These are phyloP conservation scores for Andricus grossulariae DNA, from an alignment of 1,140 invertebrate genomes.

Conservation along the genomic window DNA sequence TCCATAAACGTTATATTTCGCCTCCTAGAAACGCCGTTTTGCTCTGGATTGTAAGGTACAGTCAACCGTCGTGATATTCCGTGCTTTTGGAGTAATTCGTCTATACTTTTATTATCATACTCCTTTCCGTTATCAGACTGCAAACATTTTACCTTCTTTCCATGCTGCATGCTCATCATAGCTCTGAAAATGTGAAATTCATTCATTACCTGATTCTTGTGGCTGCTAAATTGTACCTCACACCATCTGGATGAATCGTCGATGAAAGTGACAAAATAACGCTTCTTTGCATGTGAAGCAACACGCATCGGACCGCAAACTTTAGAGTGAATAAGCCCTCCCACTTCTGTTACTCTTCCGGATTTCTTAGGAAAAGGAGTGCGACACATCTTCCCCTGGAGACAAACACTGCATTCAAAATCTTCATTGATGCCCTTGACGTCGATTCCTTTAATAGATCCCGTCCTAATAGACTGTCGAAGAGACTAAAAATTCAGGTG, in stretches of 20 bases:
- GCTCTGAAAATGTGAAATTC: slow-evolving; percentile 50
- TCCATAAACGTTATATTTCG: slow-evolving; percentile 48
- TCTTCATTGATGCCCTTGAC: too few relatives aligned
- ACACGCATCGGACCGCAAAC: too few relatives aligned
- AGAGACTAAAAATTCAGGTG: slow-evolving; percentile 42
- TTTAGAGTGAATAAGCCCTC: slow-evolving; percentile 65
- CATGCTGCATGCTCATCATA: slow-evolving; percentile 62
- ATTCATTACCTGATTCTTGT: slow-evolving; percentile 66
- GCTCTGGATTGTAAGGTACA: slow-evolving; percentile 60
- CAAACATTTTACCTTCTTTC: slow-evolving; percentile 54
- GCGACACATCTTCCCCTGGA: slow-evolving; percentile 55
- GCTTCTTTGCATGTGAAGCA: slow-evolving; percentile 64
- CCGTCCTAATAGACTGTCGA: slow-evolving; percentile 20
- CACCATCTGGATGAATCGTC: slow-evolving; percentile 71
- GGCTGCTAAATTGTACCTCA: slow-evolving; percentile 67
- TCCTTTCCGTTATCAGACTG: slow-evolving; percentile 72
- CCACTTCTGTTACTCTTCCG: slow-evolving; percentile 33
- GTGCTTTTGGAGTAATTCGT: slow-evolving; percentile 51
- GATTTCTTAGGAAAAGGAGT: slow-evolving; percentile 46
- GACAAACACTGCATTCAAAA: too few relatives aligned
- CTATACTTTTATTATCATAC: slow-evolving; percentile 63
- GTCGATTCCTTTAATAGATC: slow-evolving; percentile 32
- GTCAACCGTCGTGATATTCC: slow-evolving; percentile 63
- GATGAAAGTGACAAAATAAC: slow-evolving; percentile 71
- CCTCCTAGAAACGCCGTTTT: slow-evolving; percentile 66